These are phyloP conservation scores for Rhadina sibilatrix DNA, from an alignment of 2,113 vertebrate genomes.

Conservation along the genomic window DNA sequence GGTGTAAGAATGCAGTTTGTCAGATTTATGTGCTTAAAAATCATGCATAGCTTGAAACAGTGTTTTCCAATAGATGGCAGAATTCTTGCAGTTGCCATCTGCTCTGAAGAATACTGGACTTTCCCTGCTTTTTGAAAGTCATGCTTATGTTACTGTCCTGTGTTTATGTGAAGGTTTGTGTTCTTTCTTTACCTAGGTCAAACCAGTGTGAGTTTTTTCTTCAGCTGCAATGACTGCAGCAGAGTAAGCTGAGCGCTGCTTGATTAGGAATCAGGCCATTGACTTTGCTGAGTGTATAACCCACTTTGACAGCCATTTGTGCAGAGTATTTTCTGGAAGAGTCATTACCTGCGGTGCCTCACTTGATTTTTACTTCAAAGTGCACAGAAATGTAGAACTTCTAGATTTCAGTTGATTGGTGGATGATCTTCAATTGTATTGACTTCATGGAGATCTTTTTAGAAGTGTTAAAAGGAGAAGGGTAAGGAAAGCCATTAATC, in stretches of 20 bases:
- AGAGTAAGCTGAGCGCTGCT: neutral
- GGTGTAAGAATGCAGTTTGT: neutral
- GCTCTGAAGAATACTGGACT: neutral
- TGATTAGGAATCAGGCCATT: neutral
- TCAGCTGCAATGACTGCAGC: neutral
- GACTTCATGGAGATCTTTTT: neutral
- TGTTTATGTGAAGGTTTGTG: neutral
- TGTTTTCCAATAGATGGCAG: neutral
- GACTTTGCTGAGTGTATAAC: fast-evolving
- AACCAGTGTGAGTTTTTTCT: neutral
- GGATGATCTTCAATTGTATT: neutral
- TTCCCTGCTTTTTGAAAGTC: neutral
- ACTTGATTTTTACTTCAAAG: neutral
- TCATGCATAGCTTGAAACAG: fast-evolving
- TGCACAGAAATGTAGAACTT: neutral
- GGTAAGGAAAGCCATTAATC: neutral
- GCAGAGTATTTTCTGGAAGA: neutral
- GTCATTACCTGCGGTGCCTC: neutral
- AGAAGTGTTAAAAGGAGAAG: neutral
- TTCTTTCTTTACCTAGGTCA: fast-evolving
- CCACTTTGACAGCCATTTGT: neutral
- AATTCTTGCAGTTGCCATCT: neutral
- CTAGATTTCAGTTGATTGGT: neutral
- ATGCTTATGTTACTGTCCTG: neutral
- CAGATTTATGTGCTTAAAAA: neutral